These are phyloP conservation scores for Drosophila fuyamai DNA, from an alignment of 1,140 invertebrate genomes.

Conservation along the genomic window DNA sequence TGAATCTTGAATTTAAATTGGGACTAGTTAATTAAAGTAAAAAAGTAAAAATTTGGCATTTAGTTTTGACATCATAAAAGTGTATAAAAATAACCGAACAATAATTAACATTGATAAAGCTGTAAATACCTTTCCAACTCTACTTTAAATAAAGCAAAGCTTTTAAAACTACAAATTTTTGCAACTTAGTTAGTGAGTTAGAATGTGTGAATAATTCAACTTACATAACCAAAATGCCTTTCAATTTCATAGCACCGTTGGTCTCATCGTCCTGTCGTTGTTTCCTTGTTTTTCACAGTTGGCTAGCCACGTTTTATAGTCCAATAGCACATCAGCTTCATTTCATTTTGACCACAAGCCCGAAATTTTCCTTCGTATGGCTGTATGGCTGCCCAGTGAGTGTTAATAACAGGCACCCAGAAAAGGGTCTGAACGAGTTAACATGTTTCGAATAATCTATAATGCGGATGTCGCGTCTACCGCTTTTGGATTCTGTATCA, in stretches of 20 bases:
- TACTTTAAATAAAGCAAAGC: too few species aligned
- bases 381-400: slow-evolving; percentile 49
- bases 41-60: too few species aligned
- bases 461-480: slow-evolving; percentile 15
- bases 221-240: slow-evolving; percentile 1
- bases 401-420: slow-evolving; percentile 46
- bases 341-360: slow-evolving; percentile 64
- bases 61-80: too few species aligned
- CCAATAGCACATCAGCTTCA: slow-evolving; percentile 50
- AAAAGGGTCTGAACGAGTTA: slow-evolving; percentile 33
- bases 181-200: too few species aligned
- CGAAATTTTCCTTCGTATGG: slow-evolving; percentile 26
- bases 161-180: too few species aligned
- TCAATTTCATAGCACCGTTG: not conserved
- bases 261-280: slow-evolving; percentile 8
- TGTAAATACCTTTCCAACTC: too few species aligned
- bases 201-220: not conserved
- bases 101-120: too few species aligned
- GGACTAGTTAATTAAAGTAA: too few species aligned
- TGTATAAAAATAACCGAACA: too few species aligned
- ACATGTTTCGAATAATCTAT: slow-evolving; percentile 54
- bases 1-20: too few species aligned
- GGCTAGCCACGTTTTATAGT: slow-evolving; percentile 61
- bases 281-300: slow-evolving; percentile 63
- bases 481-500: not conserved